These are phyloP conservation scores for Epicauta chinensis DNA, from an alignment of 1,140 invertebrate genomes.

Conservation along the genomic window DNA sequence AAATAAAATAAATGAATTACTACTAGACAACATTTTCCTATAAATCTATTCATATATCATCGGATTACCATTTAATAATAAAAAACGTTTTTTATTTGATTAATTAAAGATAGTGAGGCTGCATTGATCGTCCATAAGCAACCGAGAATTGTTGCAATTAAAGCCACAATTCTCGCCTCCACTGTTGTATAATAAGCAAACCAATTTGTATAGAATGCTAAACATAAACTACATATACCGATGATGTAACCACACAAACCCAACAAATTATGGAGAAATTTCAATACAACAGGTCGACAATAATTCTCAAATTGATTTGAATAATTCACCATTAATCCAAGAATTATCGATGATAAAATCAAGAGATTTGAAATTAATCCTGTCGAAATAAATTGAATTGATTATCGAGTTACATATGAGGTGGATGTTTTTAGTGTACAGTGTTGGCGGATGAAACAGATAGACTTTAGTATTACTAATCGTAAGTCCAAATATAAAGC, in stretches of 20 bases:
- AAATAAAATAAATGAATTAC: not conserved
- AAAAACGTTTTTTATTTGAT: slow-evolving; percentile 24
- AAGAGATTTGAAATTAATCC: not conserved
- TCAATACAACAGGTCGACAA: slow-evolving; percentile 15
- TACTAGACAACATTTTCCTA: not conserved
- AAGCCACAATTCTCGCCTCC: slow-evolving; percentile 24
- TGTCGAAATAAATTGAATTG: not conserved
- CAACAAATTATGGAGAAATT: slow-evolving; percentile 27
- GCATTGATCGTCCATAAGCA: slow-evolving; percentile 26
- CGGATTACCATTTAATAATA: not conserved
- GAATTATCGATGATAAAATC: not conserved
- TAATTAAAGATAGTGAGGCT: slow-evolving; percentile 19
- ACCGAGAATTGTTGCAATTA: slow-evolving; percentile 24
- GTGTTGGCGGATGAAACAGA: no score
- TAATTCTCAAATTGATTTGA: not conserved
- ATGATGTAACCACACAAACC: slow-evolving; percentile 26
- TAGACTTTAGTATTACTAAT: no score
- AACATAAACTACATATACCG: slow-evolving; percentile 30
- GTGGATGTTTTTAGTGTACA: no score
- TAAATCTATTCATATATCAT: not conserved
- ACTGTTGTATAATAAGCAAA: slow-evolving; percentile 26
- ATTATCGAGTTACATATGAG: not conserved
- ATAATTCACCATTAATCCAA: slow-evolving; percentile 5
- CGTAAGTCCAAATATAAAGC: no score
- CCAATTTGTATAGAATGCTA: slow-evolving; percentile 29